Evolutionary conservation across 2,797 vertebrate species (phyloP).

Genomic region (Stomatorhinus walkeri): DNA sequence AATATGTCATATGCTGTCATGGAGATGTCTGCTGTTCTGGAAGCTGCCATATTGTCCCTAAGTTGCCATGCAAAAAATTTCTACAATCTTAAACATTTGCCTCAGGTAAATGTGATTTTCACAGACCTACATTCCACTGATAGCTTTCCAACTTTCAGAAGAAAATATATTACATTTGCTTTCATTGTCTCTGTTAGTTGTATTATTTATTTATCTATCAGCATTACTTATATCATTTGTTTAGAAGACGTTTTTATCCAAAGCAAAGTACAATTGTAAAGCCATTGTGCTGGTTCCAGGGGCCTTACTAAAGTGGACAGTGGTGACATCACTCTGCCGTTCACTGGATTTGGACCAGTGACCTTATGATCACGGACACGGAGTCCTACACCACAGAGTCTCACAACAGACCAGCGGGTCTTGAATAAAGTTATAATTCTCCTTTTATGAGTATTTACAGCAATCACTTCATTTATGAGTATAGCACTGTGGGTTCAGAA

Average conservation of each 20-base stretch:
- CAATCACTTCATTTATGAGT: not conserved
- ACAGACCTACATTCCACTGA: not conserved
- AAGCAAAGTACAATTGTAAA: not conserved
- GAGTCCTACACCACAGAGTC: not conserved
- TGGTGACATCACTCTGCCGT: not conserved
- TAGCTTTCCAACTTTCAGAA: slow-evolving; percentile 13
- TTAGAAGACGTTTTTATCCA: not conserved
- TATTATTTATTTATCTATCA: not conserved
- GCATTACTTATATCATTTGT: not conserved
- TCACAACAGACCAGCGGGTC: not conserved
- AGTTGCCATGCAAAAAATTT: slow-evolving; percentile 18
- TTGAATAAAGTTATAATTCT: not conserved
- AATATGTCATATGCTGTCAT: not conserved
- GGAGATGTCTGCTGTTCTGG: not conserved
- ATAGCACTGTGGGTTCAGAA: not conserved
- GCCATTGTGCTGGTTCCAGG: not conserved
- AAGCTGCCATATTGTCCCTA: slow-evolving; percentile 10
- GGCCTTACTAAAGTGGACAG: not conserved
- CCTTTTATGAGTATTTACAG: not conserved
- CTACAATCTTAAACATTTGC: slow-evolving; percentile 26
- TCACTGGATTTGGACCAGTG: not conserved
- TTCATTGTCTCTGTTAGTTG: slow-evolving; percentile 19
- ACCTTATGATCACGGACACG: not conserved
- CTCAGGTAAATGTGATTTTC: slow-evolving; percentile 29
- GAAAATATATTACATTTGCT: slow-evolving; percentile 12